Evolutionary conservation across 2,797 vertebrate genomes (phyloP), one percentile per base, ranked within the genome.

Genomic region (Carcharodon carcharias): DNA sequence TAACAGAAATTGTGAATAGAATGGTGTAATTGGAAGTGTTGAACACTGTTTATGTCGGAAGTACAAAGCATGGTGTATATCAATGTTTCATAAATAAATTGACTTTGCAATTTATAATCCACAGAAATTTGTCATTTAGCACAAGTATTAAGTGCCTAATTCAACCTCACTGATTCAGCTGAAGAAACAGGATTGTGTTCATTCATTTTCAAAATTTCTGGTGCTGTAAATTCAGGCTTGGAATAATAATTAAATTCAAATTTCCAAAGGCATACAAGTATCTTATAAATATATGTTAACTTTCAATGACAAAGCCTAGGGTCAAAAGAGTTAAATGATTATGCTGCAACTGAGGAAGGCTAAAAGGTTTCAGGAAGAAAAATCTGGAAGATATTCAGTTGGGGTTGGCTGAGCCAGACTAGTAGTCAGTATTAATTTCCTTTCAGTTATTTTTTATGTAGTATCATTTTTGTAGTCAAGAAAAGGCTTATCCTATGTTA

Each of bases 331-430:
- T 95, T 73, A 95, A 95, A 77, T 95, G 35, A 95, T 95, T 73
- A 77, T 95, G 77, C 94, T 77, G 71, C 54, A 77, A 95, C 94
- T 40, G 71, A 95, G 50, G 94, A 95, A 95, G 94, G 69, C 94
- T 77, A 95, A 58, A 77, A 95, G 31, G 97, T 97, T 97, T 97
- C 98, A 98, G 98, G 97, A 98, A 97, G 97, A 97, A 97, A 98
- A 98, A 98, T 98, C 98, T 98, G 98, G 98, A 98, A 98, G 97
- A 97, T 98, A 98, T 98, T 98, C 98, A 98, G 97, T 97, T 97
- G 97, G 97, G 98, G 97, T 97, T 97, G 97, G 97, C 97, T 97
- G 97, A 97, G 97, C 97, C 97, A 95, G 94, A 95, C 94, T 95
- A 77, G 94, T 95, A 95, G 94, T 95, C 94, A 95, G 94, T 95